phyloP scores from a whole-genome alignment of 2,888 invertebrate genomes.

The Thelaira solivaga region DNA sequence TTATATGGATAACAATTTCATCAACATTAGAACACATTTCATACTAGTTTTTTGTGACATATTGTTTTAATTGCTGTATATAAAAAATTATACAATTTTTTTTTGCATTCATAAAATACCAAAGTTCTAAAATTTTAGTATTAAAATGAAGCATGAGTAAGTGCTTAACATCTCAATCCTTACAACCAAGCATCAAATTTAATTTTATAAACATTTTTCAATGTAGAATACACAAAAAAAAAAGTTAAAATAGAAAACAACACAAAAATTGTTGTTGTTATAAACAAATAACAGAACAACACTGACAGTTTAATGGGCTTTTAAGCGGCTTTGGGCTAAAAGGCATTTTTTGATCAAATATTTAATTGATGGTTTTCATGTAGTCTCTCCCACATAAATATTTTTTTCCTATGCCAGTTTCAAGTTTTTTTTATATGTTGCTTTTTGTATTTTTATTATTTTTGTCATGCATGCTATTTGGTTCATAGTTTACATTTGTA shows the following conservation, averaged over 20 bases:
- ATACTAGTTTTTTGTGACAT: slow-evolving; percentile 25
- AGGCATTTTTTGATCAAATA: slow-evolving; percentile 60
- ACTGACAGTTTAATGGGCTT: slow-evolving; percentile 63
- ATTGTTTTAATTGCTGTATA: slow-evolving; percentile 54
- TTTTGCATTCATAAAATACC: slow-evolving; percentile 5
- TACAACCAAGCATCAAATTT: slow-evolving; percentile 9
- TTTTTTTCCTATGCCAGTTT: not conserved
- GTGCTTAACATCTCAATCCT: slow-evolving; percentile 36
- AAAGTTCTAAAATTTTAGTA: slow-evolving; percentile 46
- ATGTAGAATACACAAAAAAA: not conserved
- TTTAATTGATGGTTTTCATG: slow-evolving; percentile 61
- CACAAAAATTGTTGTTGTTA: slow-evolving; percentile 41
- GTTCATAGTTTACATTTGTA: slow-evolving; percentile 41
- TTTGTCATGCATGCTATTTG: slow-evolving; percentile 30
- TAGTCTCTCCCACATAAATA: slow-evolving; percentile 21
- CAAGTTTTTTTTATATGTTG: slow-evolving; percentile 9
- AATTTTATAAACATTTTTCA: slow-evolving; percentile 26
- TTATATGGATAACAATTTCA: not conserved
- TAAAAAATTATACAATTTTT: slow-evolving; percentile 37
- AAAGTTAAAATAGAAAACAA: not conserved
- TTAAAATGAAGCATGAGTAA: slow-evolving; percentile 9
- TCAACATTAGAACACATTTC: slow-evolving; percentile 25
- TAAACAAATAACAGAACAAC: slow-evolving; percentile 55
- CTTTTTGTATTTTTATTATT: slow-evolving; percentile 36
- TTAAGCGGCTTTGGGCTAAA: slow-evolving; percentile 62